phyloP scores from a whole-genome alignment of 2,888 invertebrate genomes.

The Cephalotes varians region DNA sequence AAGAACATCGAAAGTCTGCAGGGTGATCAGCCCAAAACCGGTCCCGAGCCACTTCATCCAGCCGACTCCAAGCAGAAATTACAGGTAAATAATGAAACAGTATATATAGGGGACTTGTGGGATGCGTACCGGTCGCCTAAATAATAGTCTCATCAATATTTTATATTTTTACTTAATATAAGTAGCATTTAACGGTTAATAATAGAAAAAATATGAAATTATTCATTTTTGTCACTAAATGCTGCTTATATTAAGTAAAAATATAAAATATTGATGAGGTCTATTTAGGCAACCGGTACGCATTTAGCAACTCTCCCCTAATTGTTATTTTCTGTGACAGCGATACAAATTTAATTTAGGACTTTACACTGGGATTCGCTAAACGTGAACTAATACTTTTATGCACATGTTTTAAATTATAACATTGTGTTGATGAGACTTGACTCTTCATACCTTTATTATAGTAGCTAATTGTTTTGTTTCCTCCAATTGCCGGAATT shows the following conservation, averaged over 20 bases:
- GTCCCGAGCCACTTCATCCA: slow-evolving; percentile 85
- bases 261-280: too few relatives aligned
- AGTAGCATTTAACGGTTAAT: too few relatives aligned
- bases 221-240: too few relatives aligned
- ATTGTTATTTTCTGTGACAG: not conserved
- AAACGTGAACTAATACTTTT: not conserved
- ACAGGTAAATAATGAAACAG: slow-evolving; percentile 88
- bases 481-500: not conserved
- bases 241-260: too few relatives aligned
- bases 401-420: not conserved
- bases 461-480: not conserved
- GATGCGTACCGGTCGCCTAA: too few relatives aligned
- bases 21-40: slow-evolving; percentile 84
- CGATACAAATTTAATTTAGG: not conserved
- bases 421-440: not conserved
- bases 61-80: slow-evolving; percentile 90
- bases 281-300: too few relatives aligned
- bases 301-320: too few relatives aligned
- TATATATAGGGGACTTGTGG: too few relatives aligned
- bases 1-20: slow-evolving; percentile 92
- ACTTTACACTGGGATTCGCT: not conserved
- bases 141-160: too few relatives aligned
- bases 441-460: not conserved
- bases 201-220: too few relatives aligned
- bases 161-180: too few relatives aligned